Conservation (phyloP, 2,888 invertebrate species). For the Trachelus tabidus region DNA sequence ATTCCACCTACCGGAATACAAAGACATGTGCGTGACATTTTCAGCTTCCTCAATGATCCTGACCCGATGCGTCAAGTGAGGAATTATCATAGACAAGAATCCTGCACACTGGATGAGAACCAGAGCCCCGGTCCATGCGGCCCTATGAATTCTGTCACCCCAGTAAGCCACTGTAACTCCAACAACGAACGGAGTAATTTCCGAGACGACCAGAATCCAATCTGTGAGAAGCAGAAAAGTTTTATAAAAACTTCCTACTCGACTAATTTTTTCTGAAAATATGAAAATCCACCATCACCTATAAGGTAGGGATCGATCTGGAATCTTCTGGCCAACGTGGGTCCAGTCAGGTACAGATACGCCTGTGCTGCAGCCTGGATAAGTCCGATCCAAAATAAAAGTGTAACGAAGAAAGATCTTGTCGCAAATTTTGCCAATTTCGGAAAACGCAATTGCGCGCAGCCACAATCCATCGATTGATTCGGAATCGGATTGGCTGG, state of each 20-base stretch:
- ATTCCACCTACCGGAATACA: constrained; percentile 50
- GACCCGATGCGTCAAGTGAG: constrained; percentile 67
- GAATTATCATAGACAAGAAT: constrained; percentile 68
- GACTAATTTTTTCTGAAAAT: not conserved
- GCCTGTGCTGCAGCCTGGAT: constrained; percentile 54
- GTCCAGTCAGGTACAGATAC: constrained; percentile 50
- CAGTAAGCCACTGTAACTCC: constrained; percentile 70
- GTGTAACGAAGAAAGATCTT: constrained; percentile 49
- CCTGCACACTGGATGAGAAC: constrained; percentile 69
- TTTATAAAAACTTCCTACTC: not conserved
- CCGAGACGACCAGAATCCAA: constrained; percentile 70
- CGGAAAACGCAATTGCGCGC: constrained; percentile 52
- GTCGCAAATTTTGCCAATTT: constrained; percentile 60
- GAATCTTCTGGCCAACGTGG: constrained; percentile 57
- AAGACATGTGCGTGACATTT: constrained; percentile 47
- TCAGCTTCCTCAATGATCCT: constrained; percentile 43
- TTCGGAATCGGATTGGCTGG: constrained; percentile 58
- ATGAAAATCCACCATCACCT: constrained; percentile 35
- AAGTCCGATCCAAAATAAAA: constrained; percentile 54
- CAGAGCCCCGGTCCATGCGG: constrained; percentile 71
- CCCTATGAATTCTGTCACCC: constrained; percentile 71
- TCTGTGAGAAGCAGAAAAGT: constrained; percentile 63
- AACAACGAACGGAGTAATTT: constrained; percentile 69
- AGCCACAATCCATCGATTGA: constrained; percentile 60
- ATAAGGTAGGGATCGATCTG: constrained; percentile 51